phyloP scores from a whole-genome alignment of 2,888 invertebrate species.

The Scaptodrosophila latifasciaeformis region DNA sequence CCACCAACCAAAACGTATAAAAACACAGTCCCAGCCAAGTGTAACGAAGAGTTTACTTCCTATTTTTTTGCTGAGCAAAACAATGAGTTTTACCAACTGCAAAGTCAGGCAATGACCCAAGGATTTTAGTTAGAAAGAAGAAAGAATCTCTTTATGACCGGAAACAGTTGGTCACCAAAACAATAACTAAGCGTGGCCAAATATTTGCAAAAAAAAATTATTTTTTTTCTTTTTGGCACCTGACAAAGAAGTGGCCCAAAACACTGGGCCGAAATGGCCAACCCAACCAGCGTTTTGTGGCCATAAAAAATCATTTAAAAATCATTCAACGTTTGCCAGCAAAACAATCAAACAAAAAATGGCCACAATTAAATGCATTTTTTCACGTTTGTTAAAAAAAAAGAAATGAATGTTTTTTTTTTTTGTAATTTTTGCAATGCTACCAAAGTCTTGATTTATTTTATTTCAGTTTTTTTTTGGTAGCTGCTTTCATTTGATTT shows the following conservation, averaged over 20 bases:
- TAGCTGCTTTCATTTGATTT: constrained; percentile 9
- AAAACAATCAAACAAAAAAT: constrained; percentile 23
- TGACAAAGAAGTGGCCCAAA: constrained; percentile 8
- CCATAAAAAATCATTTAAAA: constrained; percentile 47
- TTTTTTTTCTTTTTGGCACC: too few species aligned
- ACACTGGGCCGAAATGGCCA: constrained; percentile 2
- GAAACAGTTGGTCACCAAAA: too few species aligned
- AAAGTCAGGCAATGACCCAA: too few species aligned
- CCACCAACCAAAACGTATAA: constrained; percentile 17
- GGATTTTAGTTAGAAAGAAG: too few species aligned
- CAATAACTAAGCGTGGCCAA: too few species aligned
- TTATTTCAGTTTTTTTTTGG: neutral
- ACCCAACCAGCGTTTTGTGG: too few species aligned
- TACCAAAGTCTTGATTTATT: neutral
- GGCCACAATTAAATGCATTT: constrained; percentile 60
- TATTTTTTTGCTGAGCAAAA: too few species aligned
- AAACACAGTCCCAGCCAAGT: constrained; percentile 43
- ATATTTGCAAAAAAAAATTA: too few species aligned
- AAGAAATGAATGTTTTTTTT: constrained; percentile 23
- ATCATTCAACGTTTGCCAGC: constrained; percentile 40
- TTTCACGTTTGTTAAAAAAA: constrained; percentile 47
- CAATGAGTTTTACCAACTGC: too few species aligned
- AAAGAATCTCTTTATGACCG: too few species aligned
- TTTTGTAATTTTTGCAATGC: constrained; percentile 9
- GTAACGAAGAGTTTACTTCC: constrained; percentile 48